Base-by-base conservation (phyloP, 1,140 invertebrate species). In the Drosophila ohnishii region DNA sequence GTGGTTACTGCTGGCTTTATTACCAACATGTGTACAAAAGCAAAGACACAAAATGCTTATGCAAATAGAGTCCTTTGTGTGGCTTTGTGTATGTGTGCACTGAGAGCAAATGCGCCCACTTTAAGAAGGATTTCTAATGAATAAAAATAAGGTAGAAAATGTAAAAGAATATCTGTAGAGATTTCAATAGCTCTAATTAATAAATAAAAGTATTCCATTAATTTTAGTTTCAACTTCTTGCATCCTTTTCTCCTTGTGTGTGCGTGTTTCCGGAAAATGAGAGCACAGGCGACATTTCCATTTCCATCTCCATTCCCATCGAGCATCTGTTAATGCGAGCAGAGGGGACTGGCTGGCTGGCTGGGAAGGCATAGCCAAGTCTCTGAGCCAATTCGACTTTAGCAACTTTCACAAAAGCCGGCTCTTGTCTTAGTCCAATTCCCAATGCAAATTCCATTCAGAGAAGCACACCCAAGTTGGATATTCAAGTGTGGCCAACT, bases 341-440 rank as follows among this genome's bases (percentile, higher is more conserved):
- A 28, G 19, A 16, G 51, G n/a, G 35, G 28, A 22, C 13, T 9
- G 2, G n/a, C 28, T n/a, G 34, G 32, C 4, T n/a, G 14, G 11
- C 30, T 10, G 10, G 10, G 5, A 28, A 9, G 19, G 22, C 7
- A 30, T n/a, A 22, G 28, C 30, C 22, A 35, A 58, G 65, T 58
- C 72, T 65, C 73, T 34, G 77, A 47, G 80, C 80, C 80, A 82
- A 82, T 84, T 82, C 81, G 75, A 56, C 70, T 82, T 66, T 79
- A 64, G 58, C 57, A 73, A 78, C 73, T 70, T 81, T 60, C 64
- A 80, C 71, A 80, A 80, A 78, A 69, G 78, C 72, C 78, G 45
- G 71, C 73, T 84, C 81, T 85, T 34, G 69, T 75, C 82, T 81
- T 82, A 87, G 82, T 82, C 83, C 71, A 85, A 82, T 85, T 85